Conservation (phyloP, 1,140 invertebrate species). For the Ptiloglossa arizonensis region DNA sequence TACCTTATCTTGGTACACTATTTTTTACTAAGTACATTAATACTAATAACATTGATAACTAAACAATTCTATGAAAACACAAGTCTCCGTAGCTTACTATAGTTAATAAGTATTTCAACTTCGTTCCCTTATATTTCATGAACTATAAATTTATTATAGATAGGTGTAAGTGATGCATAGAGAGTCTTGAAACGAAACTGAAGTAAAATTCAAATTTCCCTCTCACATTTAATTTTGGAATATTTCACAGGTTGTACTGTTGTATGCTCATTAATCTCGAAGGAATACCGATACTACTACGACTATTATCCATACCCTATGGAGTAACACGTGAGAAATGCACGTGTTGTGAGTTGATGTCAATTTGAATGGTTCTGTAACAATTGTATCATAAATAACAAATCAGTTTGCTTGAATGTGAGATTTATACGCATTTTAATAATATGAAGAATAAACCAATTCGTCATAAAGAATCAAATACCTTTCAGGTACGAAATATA, state of each 20-base stretch:
- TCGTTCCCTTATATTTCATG: neutral
- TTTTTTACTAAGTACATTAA: neutral
- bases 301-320: no score
- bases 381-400: neutral
- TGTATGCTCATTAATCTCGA: no score
- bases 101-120: neutral
- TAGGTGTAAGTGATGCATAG: no score
- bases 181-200: no score
- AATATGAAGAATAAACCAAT: conserved; percentile 89
- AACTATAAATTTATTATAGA: neutral
- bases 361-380: neutral
- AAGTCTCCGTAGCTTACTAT: neutral
- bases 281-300: no score
- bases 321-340: neutral
- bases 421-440: neutral
- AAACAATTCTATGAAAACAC: no score
- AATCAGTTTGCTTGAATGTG: neutral
- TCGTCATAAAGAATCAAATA: conserved; percentile 90
- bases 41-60: neutral
- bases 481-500: conserved; percentile 86
- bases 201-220: no score
- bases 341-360: neutral
- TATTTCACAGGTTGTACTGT: no score
- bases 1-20: neutral
- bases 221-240: no score